Percentiles rank a stretch among this genome's conserved stretches.
Conservation (phyloP, 37 sponge, comb jelly and placozoan species). For the Ianthella basta region DNA sequence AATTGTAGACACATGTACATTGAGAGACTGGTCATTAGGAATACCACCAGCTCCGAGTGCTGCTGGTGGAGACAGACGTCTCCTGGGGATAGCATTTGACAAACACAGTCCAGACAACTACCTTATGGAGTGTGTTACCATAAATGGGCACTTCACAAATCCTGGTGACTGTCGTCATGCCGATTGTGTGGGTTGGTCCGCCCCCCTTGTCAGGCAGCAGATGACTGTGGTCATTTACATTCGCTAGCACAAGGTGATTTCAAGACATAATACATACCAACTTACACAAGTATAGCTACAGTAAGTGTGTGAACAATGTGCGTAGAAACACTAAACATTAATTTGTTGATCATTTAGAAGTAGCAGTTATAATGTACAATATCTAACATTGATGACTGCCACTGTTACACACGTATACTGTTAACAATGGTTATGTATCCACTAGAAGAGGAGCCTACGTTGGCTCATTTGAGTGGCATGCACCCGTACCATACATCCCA, state of each 20-base stretch:
- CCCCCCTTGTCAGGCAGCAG: neutral
- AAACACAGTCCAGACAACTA: slow-evolving; percentile 23
- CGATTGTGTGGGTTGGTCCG: neutral
- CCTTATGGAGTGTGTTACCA: slow-evolving; percentile 11
- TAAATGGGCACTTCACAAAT: neutral
- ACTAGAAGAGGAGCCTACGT: too few relatives aligned
- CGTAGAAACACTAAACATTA: too few relatives aligned
- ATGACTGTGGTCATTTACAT: slow-evolving; percentile 21
- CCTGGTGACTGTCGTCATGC: slow-evolving; percentile 16
- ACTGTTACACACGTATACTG: too few relatives aligned
- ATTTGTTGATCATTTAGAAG: too few relatives aligned
- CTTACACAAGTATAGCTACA: too few relatives aligned
- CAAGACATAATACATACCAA: too few relatives aligned
- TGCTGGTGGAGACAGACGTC: neutral
- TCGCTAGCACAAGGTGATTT: neutral
- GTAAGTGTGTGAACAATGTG: too few relatives aligned
- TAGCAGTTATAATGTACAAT: too few relatives aligned
- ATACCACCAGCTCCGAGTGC: slow-evolving; percentile 29
- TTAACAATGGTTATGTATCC: too few relatives aligned
- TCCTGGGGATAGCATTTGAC: slow-evolving; percentile 38
- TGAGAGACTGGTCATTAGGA: neutral
- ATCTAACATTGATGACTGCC: too few relatives aligned
- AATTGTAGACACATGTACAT: slow-evolving; percentile 30
- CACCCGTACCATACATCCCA: too few relatives aligned
- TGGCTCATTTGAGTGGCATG: too few relatives aligned